Conservation (phyloP, 2,113 vertebrate genomes). For the Ctenomys sociabilis region DNA sequence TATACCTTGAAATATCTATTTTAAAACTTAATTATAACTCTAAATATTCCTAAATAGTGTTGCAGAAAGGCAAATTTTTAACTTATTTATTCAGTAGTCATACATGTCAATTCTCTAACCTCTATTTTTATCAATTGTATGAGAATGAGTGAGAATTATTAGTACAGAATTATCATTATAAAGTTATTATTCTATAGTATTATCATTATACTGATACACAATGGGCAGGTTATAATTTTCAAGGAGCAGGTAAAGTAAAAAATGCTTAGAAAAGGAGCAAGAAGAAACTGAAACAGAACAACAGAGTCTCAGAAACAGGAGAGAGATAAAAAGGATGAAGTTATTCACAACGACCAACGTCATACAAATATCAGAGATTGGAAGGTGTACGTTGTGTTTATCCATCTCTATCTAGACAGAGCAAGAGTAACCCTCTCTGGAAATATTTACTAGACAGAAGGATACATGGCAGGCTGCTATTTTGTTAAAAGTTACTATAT, state of each 20-base stretch:
- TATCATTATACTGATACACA: not conserved
- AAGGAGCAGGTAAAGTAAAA: not conserved
- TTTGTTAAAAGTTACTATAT: not conserved
- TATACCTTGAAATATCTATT: not conserved
- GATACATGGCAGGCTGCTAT: not conserved
- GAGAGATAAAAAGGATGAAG: not conserved
- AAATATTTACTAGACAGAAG: not conserved
- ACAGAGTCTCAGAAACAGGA: not conserved
- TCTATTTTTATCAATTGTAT: not conserved
- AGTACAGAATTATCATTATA: no score
- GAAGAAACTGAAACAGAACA: not conserved
- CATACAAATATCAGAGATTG: not conserved
- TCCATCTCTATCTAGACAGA: not conserved
- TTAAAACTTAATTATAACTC: not conserved
- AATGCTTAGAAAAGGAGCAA: not conserved
- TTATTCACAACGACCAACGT: not conserved
- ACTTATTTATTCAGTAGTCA: not conserved
- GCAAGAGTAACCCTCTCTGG: not conserved
- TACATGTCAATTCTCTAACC: not conserved
- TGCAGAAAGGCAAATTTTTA: not conserved
- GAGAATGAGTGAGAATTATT: not conserved
- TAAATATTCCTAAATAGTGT: constrained; percentile 6
- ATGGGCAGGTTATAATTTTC: not conserved
- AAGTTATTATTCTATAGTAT: no score
- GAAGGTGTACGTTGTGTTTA: not conserved